These are phyloP conservation scores for Sesamia inferens DNA, from an alignment of 2,888 invertebrate species.

Conservation along the genomic window DNA sequence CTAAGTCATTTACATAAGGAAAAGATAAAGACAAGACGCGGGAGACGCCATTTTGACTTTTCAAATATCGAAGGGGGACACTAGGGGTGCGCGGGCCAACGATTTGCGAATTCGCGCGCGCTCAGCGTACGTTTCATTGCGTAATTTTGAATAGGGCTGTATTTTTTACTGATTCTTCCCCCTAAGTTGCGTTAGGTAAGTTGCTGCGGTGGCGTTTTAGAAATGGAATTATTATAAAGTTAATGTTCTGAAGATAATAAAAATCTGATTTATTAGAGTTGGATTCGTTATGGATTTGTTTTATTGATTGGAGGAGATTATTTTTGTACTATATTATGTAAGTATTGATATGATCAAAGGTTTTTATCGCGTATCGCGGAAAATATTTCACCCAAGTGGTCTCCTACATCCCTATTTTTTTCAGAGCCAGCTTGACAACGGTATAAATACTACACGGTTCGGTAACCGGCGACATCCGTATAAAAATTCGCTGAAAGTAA, in stretches of 20 bases:
- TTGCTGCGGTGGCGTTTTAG: slow-evolving; percentile 69
- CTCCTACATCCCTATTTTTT: slow-evolving; percentile 39
- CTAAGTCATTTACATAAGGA: slow-evolving; percentile 87
- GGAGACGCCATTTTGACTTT: slow-evolving; percentile 86
- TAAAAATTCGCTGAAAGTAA: slow-evolving; percentile 58
- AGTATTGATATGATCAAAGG: background rate
- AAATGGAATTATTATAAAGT: slow-evolving; percentile 63
- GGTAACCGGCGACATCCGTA: slow-evolving; percentile 59
- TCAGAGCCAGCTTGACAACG: slow-evolving; percentile 41
- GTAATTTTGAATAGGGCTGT: slow-evolving; percentile 75
- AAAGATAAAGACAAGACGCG: slow-evolving; percentile 89
- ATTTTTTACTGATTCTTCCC: slow-evolving; percentile 68
- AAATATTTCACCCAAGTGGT: slow-evolving; percentile 20
- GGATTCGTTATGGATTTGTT: slow-evolving; percentile 50
- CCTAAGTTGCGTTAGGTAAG: slow-evolving; percentile 68
- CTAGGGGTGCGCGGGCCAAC: slow-evolving; percentile 76
- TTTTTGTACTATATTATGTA: background rate
- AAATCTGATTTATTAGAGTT: slow-evolving; percentile 53
- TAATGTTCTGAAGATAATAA: slow-evolving; percentile 62
- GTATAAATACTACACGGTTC: slow-evolving; percentile 59
- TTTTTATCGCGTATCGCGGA: slow-evolving; percentile 3
- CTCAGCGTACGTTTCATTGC: slow-evolving; percentile 86
- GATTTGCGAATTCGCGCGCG: slow-evolving; percentile 82
- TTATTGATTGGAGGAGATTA: slow-evolving; percentile 38
- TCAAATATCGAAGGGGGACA: slow-evolving; percentile 83